Evolutionary conservation across 2,113 vertebrate genomes (phyloP).

Genomic region (Donacobius atricapilla): DNA sequence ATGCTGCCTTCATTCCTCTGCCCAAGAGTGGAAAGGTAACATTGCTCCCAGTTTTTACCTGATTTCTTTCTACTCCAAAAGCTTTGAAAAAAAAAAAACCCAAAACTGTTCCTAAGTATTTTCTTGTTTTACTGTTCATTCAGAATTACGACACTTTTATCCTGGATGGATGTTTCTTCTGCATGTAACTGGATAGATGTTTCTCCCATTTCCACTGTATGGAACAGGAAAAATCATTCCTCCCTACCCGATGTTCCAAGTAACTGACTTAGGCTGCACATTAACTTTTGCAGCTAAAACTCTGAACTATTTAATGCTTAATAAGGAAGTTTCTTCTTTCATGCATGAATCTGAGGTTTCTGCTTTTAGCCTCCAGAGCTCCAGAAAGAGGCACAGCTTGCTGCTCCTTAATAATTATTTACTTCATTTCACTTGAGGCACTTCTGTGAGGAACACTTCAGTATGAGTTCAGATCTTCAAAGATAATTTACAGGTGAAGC

Average conservation of each 20-base stretch:
- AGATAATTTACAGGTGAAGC: background rate
- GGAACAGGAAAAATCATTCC: background rate
- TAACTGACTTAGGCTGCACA: background rate
- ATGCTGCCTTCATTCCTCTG: background rate
- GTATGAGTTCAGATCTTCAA: background rate
- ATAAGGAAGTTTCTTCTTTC: background rate
- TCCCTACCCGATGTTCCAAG: background rate
- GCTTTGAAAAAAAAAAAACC: background rate
- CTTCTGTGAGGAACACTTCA: background rate
- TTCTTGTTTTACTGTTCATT: background rate
- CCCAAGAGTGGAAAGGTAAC: background rate
- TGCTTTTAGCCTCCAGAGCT: fast-evolving
- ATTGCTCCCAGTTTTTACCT: background rate
- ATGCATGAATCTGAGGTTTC: background rate
- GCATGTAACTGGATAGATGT: background rate
- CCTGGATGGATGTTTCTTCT: background rate
- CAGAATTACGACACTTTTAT: background rate
- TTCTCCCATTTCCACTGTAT: background rate
- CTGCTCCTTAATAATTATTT: background rate
- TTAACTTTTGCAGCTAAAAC: background rate
- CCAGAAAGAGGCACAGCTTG: background rate
- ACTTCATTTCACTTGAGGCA: background rate
- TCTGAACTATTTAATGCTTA: background rate
- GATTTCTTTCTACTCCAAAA: background rate
- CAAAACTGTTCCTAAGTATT: background rate